These are phyloP conservation scores for Ylistrum balloti DNA, from an alignment of 1,140 invertebrate genomes.

Conservation along the genomic window DNA sequence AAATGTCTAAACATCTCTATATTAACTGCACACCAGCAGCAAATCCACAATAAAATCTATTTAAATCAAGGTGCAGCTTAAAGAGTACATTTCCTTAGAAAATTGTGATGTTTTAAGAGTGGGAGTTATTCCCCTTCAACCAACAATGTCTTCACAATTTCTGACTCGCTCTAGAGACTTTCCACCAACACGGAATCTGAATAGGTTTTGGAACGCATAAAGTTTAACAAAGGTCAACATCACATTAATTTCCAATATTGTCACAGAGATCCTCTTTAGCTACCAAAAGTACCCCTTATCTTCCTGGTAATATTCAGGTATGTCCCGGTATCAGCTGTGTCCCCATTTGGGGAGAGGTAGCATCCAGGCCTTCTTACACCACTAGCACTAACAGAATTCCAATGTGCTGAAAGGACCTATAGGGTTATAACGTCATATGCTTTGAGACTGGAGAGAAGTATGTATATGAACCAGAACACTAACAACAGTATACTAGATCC, in stretches of 20 bases:
- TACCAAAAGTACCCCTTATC: neutral
- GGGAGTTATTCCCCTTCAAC: neutral
- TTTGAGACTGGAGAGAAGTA: conserved; percentile 83
- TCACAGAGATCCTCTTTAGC: conserved; percentile 19
- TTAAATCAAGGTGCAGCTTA: conserved; percentile 10
- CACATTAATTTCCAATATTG: neutral
- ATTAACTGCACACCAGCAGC: neutral
- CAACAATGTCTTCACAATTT: neutral
- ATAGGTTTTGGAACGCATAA: neutral
- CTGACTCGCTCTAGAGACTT: neutral
- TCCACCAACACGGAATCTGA: neutral
- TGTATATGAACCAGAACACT: conserved; percentile 84
- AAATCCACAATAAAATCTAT: neutral
- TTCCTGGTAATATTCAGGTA: neutral
- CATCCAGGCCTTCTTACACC: conserved; percentile 5
- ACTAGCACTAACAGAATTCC: neutral
- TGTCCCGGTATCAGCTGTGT: neutral
- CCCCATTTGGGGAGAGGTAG: neutral
- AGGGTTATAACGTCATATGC: conserved; percentile 78
- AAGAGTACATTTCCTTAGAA: neutral
- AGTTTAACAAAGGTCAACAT: neutral
- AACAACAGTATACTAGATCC: conserved; percentile 80
- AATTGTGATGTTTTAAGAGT: neutral
- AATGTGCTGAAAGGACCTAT: neutral
- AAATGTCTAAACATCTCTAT: neutral